A percentile compares a stretch with the other conserved stretches of the same genome.
Conservation (phyloP, 2,113 vertebrate species). For the Puffinus mauretanicus region DNA sequence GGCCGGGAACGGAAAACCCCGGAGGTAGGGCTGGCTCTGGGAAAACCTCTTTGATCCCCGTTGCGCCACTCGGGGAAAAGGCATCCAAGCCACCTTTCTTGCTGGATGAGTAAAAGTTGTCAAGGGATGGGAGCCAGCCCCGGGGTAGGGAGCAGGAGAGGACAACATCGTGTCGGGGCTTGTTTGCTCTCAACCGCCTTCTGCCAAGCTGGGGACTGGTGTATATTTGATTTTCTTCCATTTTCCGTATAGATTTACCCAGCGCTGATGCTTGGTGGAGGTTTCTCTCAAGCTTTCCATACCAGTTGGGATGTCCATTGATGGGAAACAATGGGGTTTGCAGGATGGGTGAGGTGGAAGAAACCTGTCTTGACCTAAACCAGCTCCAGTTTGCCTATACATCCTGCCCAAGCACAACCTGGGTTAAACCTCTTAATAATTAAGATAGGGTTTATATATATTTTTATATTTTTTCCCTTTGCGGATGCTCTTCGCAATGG, state of each 20-base stretch:
- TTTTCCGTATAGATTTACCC: rapidly evolving
- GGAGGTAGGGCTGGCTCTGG: neutral
- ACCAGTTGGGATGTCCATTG: rapidly evolving
- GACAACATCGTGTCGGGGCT: neutral
- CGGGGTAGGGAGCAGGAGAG: neutral
- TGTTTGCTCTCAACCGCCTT: neutral
- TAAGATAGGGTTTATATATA: rapidly evolving
- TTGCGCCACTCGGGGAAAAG: neutral
- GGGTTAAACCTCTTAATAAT: neutral
- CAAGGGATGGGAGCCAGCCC: slow-evolving; percentile 20
- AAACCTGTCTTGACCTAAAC: rapidly evolving
- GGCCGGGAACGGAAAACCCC: neutral
- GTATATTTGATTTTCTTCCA: rapidly evolving
- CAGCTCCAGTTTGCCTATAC: neutral
- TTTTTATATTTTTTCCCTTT: neutral
- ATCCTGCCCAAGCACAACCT: neutral
- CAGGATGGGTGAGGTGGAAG: neutral
- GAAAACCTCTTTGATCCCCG: slow-evolving; percentile 47
- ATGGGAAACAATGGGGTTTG: neutral
- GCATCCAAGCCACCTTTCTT: slow-evolving; percentile 46
- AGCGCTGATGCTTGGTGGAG: neutral
- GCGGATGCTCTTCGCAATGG: rapidly evolving
- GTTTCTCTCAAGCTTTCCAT: neutral
- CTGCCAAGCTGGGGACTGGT: rapidly evolving
- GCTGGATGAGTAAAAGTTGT: slow-evolving; percentile 44